Conservation (phyloP, 1,140 invertebrate species). For the Leptinotarsa lineolata region DNA sequence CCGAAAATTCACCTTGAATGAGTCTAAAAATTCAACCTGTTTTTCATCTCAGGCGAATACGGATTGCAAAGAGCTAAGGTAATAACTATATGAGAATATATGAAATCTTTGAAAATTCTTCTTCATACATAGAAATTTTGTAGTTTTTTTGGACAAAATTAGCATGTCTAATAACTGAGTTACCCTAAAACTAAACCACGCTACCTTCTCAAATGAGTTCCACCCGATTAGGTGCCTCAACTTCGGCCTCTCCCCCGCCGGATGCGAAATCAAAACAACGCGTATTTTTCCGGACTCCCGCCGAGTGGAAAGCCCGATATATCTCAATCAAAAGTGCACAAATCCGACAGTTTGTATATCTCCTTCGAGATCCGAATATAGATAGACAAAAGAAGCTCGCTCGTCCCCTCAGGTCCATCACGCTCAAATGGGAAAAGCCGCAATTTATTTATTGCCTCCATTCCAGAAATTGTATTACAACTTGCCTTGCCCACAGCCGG, state of each 20-base stretch:
- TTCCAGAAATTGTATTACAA: conserved; percentile 31
- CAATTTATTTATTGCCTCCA: conserved; percentile 41
- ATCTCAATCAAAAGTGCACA: conserved; percentile 40
- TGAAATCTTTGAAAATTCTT: no score
- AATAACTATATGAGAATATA: no score
- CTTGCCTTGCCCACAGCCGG: conserved; percentile 11
- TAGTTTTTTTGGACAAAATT: no score
- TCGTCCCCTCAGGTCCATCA: conserved; percentile 31
- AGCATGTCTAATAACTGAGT: no score
- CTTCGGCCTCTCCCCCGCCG: background rate
- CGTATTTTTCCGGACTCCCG: conserved; percentile 27
- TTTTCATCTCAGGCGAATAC: no score
- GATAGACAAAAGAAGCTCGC: conserved; percentile 35
- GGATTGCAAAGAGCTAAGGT: no score
- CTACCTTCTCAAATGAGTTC: background rate
- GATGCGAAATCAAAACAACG: conserved; percentile 27
- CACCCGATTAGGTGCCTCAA: background rate
- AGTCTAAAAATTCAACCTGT: no score
- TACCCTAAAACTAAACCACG: background rate
- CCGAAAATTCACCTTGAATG: no score
- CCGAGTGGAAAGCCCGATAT: conserved; percentile 33
- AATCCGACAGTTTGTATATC: conserved; percentile 42
- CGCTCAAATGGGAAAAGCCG: conserved; percentile 36
- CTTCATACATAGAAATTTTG: no score
- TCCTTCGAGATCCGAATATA: conserved; percentile 36